Evolutionary conservation across 1,140 invertebrate genomes (phyloP).

Genomic region (Chrysoperla carnea): DNA sequence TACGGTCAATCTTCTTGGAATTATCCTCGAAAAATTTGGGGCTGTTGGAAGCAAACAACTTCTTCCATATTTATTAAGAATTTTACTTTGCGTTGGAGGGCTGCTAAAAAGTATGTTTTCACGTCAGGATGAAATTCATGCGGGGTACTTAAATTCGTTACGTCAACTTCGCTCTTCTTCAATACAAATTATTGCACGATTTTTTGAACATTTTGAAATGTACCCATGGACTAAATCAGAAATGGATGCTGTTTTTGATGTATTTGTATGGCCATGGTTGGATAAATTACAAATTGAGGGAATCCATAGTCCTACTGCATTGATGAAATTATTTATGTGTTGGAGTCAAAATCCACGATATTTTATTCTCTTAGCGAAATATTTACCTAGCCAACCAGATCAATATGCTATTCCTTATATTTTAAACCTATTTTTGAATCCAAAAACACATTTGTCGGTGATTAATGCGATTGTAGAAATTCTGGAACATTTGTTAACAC

Average conservation of each 20-base stretch:
- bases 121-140: conserved; percentile 31
- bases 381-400: conserved; percentile 19
- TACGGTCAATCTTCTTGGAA: conserved; percentile 54
- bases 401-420: conserved; percentile 42
- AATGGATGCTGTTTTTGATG: conserved; percentile 55
- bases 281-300: conserved; percentile 61
- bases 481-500: conserved; percentile 57
- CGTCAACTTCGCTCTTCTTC: conserved; percentile 44
- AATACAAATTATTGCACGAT: conserved; percentile 41
- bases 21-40: conserved; percentile 73
- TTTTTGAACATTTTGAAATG: conserved; percentile 64
- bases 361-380: conserved; percentile 49
- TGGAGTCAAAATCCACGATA: conserved; percentile 66
- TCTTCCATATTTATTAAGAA: conserved; percentile 48
- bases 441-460: conserved; percentile 46
- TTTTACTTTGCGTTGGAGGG: conserved; percentile 50
- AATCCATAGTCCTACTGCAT: conserved; percentile 62
- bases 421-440: conserved; percentile 46
- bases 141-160: conserved; percentile 41
- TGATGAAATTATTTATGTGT: conserved; percentile 56
- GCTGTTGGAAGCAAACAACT: conserved; percentile 47
- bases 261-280: conserved; percentile 66
- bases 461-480: conserved; percentile 55
- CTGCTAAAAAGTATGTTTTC: conserved; percentile 38
- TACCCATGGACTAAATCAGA: conserved; percentile 54